Evolutionary conservation across 2,888 invertebrate species (phyloP).

Genomic region (Oeneis ivallda): DNA sequence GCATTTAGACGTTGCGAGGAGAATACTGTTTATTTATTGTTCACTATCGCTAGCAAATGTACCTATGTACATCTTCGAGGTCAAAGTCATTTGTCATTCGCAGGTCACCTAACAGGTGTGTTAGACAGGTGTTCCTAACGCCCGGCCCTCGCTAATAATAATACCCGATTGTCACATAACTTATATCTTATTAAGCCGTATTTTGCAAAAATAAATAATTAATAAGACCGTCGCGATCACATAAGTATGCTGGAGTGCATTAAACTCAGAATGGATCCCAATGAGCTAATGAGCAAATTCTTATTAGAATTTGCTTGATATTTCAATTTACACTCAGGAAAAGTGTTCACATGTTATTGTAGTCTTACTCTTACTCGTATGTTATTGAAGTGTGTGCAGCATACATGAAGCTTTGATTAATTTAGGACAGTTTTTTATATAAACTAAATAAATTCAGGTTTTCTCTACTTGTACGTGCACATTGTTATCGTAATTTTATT

Average conservation of each 20-base stretch:
- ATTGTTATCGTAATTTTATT: too few species aligned
- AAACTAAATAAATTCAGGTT: too few species aligned
- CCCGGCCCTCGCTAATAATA: slow-evolving; percentile 42
- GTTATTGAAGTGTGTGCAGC: too few species aligned
- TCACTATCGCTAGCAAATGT: not conserved
- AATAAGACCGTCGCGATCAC: not conserved
- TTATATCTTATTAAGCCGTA: slow-evolving; percentile 14
- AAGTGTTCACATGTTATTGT: too few species aligned
- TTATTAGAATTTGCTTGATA: not conserved
- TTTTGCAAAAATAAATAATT: slow-evolving; percentile 28
- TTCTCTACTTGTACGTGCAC: too few species aligned
- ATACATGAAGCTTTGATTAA: too few species aligned
- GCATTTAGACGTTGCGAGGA: not conserved
- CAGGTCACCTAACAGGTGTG: slow-evolving; percentile 56
- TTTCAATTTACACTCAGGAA: not conserved
- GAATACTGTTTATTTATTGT: slow-evolving; percentile 7
- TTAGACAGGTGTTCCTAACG: slow-evolving; percentile 76
- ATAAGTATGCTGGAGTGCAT: slow-evolving; percentile 26
- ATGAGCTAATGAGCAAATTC: not conserved
- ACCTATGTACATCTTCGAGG: slow-evolving; percentile 27
- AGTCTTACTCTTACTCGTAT: too few species aligned
- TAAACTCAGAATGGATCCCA: not conserved
- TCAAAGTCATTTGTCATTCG: slow-evolving; percentile 33
- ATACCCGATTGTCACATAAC: slow-evolving; percentile 25
- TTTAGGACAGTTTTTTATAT: too few species aligned